Evolutionary conservation across 1,140 invertebrate species (phyloP).

Genomic region (Cydia strobilella): DNA sequence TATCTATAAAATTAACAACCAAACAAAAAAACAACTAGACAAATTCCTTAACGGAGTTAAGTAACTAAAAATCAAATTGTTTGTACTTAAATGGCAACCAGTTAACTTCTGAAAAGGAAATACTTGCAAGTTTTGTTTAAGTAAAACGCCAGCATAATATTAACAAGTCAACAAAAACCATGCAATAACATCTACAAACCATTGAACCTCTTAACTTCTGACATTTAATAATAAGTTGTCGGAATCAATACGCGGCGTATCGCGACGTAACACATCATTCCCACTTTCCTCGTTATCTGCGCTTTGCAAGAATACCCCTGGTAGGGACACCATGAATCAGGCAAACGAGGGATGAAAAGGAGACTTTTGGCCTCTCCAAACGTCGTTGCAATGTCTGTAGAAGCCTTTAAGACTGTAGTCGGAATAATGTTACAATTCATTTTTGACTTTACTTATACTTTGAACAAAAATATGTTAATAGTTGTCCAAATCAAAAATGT

Average conservation of each 20-base stretch:
- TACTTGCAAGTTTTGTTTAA: neutral
- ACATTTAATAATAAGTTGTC: slow-evolving; percentile 31
- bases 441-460: too few species aligned
- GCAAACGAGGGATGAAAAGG: neutral
- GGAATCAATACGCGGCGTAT: slow-evolving; percentile 30
- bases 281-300: slow-evolving; percentile 22
- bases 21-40: too few species aligned
- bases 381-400: too few species aligned
- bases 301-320: slow-evolving; percentile 20
- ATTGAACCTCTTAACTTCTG: slow-evolving; percentile 30
- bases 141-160: neutral
- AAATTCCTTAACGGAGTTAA: too few species aligned
- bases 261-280: slow-evolving; percentile 31
- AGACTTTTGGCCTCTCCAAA: neutral
- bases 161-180: neutral
- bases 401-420: too few species aligned
- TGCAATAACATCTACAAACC: slow-evolving; percentile 8
- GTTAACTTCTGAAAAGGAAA: neutral
- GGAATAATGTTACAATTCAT: too few species aligned
- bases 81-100: too few species aligned
- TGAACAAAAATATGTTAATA: too few species aligned
- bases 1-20: too few species aligned
- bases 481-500: too few species aligned
- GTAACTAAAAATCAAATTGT: too few species aligned
- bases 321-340: neutral